These are phyloP conservation scores for Linnaemya tessellans DNA, from an alignment of 2,888 invertebrate species.

Conservation along the genomic window DNA sequence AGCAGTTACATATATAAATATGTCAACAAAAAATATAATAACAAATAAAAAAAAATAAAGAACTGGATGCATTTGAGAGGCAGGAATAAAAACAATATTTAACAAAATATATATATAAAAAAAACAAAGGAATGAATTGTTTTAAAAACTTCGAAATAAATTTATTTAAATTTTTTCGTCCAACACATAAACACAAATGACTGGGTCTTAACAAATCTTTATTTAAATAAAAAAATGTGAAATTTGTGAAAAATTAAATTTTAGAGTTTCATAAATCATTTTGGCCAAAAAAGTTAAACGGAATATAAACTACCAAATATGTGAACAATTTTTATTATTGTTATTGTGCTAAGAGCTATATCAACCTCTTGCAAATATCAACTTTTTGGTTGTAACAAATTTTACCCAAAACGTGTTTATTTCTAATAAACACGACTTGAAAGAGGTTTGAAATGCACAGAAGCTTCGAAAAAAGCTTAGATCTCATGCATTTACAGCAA, in stretches of 20 bases:
- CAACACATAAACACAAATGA: conserved; percentile 15
- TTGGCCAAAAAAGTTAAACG: background rate
- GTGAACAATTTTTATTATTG: too few species aligned
- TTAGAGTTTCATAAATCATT: conserved; percentile 1
- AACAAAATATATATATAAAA: conserved; percentile 15
- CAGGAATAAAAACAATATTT: conserved; percentile 45
- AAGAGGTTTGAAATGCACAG: too few species aligned
- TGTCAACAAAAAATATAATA: conserved; percentile 42
- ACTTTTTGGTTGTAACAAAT: too few species aligned
- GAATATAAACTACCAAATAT: background rate
- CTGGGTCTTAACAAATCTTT: conserved; percentile 5
- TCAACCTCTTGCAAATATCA: too few species aligned
- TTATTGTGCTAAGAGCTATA: too few species aligned
- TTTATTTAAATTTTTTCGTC: background rate
- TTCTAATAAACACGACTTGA: too few species aligned
- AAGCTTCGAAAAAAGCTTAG: too few species aligned
- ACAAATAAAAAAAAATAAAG: too few species aligned
- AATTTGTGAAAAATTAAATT: conserved; percentile 9
- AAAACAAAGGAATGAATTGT: conserved; percentile 16
- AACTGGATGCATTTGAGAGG: conserved; percentile 32
- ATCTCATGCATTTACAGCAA: too few species aligned
- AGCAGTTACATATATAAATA: background rate
- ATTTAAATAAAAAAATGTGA: background rate
- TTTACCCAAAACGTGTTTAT: too few species aligned
- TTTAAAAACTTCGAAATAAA: conserved; percentile 20